Percentiles rank a stretch among this genome's conserved stretches.
Conservation (phyloP, 2,797 vertebrate species). For the Clarias platycephalus region DNA sequence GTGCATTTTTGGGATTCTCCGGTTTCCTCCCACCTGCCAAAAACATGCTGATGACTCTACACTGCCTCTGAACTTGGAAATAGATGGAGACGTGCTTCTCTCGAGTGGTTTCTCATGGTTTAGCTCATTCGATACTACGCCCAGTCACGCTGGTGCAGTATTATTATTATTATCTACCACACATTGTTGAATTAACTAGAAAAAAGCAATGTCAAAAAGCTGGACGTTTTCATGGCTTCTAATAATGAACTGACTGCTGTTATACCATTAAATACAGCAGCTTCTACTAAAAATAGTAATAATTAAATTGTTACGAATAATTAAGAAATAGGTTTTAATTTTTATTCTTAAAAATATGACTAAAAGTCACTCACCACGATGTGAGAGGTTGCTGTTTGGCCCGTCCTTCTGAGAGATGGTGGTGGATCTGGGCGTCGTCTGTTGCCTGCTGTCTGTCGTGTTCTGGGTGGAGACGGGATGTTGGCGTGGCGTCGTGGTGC, state of each 20-base stretch:
- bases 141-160: not conserved
- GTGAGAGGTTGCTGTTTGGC: constrained; percentile 84
- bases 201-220: not conserved
- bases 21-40: not conserved
- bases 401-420: constrained; percentile 65
- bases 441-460: constrained; percentile 32
- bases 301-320: too few species aligned
- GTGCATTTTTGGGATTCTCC: not conserved
- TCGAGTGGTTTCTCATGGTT: not conserved
- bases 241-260: not conserved
- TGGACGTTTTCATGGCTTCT: not conserved
- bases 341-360: not conserved
- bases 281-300: not conserved
- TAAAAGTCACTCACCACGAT: constrained; percentile 82
- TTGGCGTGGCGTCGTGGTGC: constrained; percentile 57
- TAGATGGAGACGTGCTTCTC: not conserved
- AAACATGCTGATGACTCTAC: not conserved
- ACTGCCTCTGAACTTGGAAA: not conserved
- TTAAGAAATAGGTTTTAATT: not conserved
- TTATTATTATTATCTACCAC: not conserved
- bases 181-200: not conserved
- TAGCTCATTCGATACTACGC: too few species aligned
- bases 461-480: constrained; percentile 55
- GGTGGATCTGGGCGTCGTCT: constrained; percentile 42
- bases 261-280: not conserved